Percentiles rank a stretch among this genome's conserved stretches.
Conservation (phyloP, 2,113 vertebrate species). For the Anhinga anhinga region DNA sequence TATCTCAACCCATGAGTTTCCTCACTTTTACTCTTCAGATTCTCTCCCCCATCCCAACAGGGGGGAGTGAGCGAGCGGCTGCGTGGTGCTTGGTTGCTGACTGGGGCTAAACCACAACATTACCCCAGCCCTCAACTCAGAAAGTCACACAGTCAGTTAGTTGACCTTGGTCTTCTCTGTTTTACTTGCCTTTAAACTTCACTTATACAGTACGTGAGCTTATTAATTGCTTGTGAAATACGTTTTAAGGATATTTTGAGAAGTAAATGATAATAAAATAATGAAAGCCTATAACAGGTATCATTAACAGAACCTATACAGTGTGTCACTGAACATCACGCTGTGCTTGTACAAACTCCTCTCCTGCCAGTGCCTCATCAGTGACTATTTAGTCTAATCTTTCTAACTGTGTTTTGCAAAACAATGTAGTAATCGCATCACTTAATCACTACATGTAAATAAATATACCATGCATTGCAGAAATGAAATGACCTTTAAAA, state of each 20-base stretch:
- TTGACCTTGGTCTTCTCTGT: not conserved
- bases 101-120: no score
- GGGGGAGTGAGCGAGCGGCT: no score
- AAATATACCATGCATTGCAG: rapidly evolving
- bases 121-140: not conserved
- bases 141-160: not conserved
- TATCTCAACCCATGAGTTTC: no score
- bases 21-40: no score
- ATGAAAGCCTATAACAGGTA: not conserved
- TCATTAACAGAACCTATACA: not conserved
- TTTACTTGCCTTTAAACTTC: not conserved
- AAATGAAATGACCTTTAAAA: not conserved
- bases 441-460: not conserved
- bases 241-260: not conserved
- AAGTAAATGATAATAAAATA: not conserved
- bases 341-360: rapidly evolving
- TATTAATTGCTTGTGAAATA: not conserved
- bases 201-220: not conserved
- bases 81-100: no score
- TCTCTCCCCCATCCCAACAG: no score
- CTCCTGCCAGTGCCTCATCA: not conserved
- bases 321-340: not conserved
- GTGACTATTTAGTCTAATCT: not conserved
- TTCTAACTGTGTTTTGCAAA: not conserved
- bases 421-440: not conserved